These are phyloP conservation scores for Polydesmus complanatus DNA, from an alignment of 2,888 invertebrate genomes.

Conservation along the genomic window DNA sequence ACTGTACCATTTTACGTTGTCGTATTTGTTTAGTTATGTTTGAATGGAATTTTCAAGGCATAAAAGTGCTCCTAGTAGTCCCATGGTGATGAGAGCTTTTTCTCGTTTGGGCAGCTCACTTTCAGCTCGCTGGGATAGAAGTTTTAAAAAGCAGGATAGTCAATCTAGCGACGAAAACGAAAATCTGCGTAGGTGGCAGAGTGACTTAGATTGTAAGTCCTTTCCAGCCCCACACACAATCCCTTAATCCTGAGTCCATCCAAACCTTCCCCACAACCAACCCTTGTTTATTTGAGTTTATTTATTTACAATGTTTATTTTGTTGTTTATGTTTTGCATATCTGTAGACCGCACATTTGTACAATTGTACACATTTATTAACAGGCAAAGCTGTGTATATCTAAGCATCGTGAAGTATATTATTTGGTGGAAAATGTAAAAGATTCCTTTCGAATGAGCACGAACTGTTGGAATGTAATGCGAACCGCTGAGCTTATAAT, in stretches of 20 bases:
- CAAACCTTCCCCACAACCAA: conserved; percentile 10
- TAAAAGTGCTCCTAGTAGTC: conserved; percentile 84
- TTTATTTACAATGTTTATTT: background rate
- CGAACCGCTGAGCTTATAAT: background rate
- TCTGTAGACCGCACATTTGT: too few relatives aligned
- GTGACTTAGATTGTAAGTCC: conserved; percentile 20
- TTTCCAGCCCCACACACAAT: background rate
- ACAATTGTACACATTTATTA: too few relatives aligned
- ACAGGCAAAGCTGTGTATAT: too few relatives aligned
- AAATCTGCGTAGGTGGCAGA: conserved; percentile 24
- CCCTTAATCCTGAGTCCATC: background rate
- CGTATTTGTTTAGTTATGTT: too few relatives aligned
- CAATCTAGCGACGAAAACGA: conserved; percentile 19
- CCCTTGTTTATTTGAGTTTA: conserved; percentile 10
- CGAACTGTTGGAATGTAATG: too few relatives aligned
- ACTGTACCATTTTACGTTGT: too few relatives aligned
- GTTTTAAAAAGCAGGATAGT: conserved; percentile 28
- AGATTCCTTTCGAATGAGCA: too few relatives aligned
- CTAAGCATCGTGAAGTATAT: too few relatives aligned
- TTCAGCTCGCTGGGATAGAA: conserved; percentile 79
- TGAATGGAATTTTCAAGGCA: conserved; percentile 51
- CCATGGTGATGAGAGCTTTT: conserved; percentile 84
- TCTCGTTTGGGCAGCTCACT: conserved; percentile 69
- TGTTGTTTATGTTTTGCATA: background rate
- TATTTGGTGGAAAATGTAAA: too few relatives aligned